These are phyloP conservation scores for Platysteira castanea DNA, from an alignment of 2,113 vertebrate genomes.

Conservation along the genomic window DNA sequence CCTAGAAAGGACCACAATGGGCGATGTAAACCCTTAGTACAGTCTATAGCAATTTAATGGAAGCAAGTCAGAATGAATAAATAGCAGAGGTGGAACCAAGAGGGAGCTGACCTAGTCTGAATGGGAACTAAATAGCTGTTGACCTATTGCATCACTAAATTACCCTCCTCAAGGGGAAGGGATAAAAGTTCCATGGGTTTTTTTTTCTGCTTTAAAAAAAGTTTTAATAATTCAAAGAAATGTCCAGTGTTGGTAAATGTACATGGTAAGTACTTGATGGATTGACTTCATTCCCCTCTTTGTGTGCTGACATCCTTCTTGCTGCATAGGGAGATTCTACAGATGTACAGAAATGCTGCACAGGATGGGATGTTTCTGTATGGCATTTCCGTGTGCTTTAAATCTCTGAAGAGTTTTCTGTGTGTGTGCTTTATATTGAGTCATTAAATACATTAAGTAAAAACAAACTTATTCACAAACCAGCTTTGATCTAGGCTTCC, in stretches of 20 bases:
- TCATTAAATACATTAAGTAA: slow-evolving; percentile 59
- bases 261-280: slow-evolving; percentile 36
- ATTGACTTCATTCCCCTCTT: slow-evolving; percentile 45
- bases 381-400: slow-evolving; percentile 71
- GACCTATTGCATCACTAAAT: slow-evolving; percentile 37
- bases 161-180: slow-evolving; percentile 29
- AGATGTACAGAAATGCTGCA: slow-evolving; percentile 60
- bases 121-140: not conserved
- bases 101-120: not conserved
- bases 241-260: slow-evolving; percentile 44
- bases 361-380: slow-evolving; percentile 67
- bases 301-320: slow-evolving; percentile 36
- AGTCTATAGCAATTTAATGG: not conserved
- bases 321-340: slow-evolving; percentile 45
- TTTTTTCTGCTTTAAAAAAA: slow-evolving; percentile 2
- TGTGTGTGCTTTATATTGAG: slow-evolving; percentile 60
- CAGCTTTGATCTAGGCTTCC: slow-evolving; percentile 74
- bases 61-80: not conserved
- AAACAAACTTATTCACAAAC: slow-evolving; percentile 73
- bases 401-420: slow-evolving; percentile 59
- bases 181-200: not conserved
- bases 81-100: not conserved
- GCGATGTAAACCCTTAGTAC: not conserved
- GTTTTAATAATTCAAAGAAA: slow-evolving; percentile 62
- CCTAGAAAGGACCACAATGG: not conserved